phyloP scores from a whole-genome alignment of 2,113 vertebrate genomes.

The Heloderma charlesbogerti region DNA sequence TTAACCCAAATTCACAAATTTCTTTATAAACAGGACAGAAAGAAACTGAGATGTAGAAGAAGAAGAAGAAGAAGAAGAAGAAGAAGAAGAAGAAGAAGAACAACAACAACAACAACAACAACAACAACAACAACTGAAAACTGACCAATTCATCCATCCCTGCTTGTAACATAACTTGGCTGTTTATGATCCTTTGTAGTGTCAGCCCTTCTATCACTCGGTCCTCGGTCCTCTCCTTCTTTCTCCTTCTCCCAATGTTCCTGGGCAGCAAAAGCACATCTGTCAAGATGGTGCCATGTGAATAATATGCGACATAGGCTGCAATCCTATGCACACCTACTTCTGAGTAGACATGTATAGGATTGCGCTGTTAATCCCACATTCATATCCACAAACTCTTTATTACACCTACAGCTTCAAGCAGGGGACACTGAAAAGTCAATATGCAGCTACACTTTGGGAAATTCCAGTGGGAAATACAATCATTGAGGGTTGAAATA shows the following conservation, averaged over 20 bases:
- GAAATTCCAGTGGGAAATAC: conserved; percentile 9
- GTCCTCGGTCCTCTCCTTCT: not conserved
- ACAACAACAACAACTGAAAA: too few species aligned
- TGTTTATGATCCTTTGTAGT: not conserved
- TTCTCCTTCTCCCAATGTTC: not conserved
- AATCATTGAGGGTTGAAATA: conserved; percentile 16
- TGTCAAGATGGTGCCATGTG: not conserved
- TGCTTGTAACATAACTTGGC: not conserved
- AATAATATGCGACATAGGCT: not conserved
- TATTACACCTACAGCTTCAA: not conserved
- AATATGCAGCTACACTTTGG: not conserved
- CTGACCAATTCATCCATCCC: too few species aligned
- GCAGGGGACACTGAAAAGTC: not conserved
- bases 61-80: too few species aligned
- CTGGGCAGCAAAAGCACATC: not conserved
- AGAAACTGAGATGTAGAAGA: too few species aligned
- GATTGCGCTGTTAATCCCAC: too few species aligned
- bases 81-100: too few species aligned
- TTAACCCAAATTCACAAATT: too few species aligned
- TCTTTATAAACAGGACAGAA: too few species aligned
- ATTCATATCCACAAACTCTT: not conserved
- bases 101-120: too few species aligned
- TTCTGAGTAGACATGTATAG: too few species aligned
- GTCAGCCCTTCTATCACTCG: not conserved
- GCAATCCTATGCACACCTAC: not conserved